phyloP scores from a whole-genome alignment of 2,888 invertebrate genomes.

The Diabrotica balteata region DNA sequence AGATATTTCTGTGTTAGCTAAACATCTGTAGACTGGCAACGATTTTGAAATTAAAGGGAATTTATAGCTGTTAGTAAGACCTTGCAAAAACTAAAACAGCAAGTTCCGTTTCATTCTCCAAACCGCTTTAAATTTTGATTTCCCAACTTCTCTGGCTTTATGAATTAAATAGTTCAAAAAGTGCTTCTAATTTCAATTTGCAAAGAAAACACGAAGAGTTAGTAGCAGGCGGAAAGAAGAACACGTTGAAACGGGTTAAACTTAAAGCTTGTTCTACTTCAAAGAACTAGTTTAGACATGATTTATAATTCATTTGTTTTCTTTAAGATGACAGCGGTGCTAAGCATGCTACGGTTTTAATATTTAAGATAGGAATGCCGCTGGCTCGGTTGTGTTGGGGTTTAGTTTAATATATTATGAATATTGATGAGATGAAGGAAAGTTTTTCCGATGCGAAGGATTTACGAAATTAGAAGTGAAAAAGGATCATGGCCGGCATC shows the following conservation, averaged over 20 bases:
- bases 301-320: constrained; percentile 42
- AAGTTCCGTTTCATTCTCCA: not conserved
- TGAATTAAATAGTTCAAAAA: constrained; percentile 32
- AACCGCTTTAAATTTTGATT: constrained; percentile 14
- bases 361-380: constrained; percentile 27
- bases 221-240: constrained; percentile 15
- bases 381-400: constrained; percentile 13
- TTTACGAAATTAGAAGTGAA: constrained; percentile 17
- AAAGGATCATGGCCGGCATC: constrained; percentile 2
- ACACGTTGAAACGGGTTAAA: constrained; percentile 31
- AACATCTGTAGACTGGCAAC: no score
- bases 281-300: constrained; percentile 36
- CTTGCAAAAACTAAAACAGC: not conserved
- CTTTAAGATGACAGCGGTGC: constrained; percentile 32
- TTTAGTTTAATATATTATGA: constrained; percentile 30
- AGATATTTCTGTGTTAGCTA: no score
- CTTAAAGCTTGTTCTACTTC: constrained; percentile 36
- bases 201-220: constrained; percentile 30
- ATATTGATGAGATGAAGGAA: constrained; percentile 30
- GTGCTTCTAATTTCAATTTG: constrained; percentile 32
- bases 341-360: constrained; percentile 28
- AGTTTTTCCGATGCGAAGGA: constrained; percentile 22
- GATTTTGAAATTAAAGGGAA: not conserved
- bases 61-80: not conserved
- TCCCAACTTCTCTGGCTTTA: constrained; percentile 15